Percentiles rank a stretch among this genome's conserved stretches.
Evolutionary conservation across 1,140 invertebrate species (phyloP).

Genomic region (Amphibalanus amphitrite): DNA sequence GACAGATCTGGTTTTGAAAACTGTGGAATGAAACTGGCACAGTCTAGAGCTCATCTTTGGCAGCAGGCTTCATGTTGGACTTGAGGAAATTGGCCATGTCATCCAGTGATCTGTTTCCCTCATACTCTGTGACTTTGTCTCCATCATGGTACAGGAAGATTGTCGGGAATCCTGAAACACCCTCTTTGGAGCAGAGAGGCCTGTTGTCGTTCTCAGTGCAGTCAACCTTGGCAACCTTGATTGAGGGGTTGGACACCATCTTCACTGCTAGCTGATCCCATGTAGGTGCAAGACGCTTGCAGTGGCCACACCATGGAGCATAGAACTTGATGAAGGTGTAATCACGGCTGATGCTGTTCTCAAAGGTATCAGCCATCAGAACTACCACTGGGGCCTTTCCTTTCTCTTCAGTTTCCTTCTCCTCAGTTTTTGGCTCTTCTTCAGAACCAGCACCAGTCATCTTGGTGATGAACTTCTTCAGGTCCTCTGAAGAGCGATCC

Average conservation of each 20-base stretch:
- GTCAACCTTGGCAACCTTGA: slow-evolving; percentile 50
- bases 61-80: not conserved
- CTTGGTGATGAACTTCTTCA: slow-evolving; percentile 43
- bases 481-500: slow-evolving; percentile 38
- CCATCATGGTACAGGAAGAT: slow-evolving; percentile 47
- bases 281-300: slow-evolving; percentile 45
- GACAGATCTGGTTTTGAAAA: too few relatives aligned
- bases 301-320: slow-evolving; percentile 54
- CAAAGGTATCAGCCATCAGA: slow-evolving; percentile 23
- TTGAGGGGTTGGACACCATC: slow-evolving; percentile 30
- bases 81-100: slow-evolving; percentile 44
- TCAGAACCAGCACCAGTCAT: slow-evolving; percentile 27
- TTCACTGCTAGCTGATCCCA: slow-evolving; percentile 52
- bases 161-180: slow-evolving; percentile 41
- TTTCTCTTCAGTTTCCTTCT: slow-evolving; percentile 20
- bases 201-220: slow-evolving; percentile 37
- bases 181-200: slow-evolving; percentile 44
- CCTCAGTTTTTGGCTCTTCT: slow-evolving; percentile 19
- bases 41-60: not conserved
- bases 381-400: slow-evolving; percentile 27
- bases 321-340: slow-evolving; percentile 55
- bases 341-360: slow-evolving; percentile 29
- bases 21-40: too few relatives aligned
- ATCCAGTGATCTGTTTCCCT: slow-evolving; percentile 44
- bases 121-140: slow-evolving; percentile 46